Evolutionary conservation across 92 coral and sea anemone species (phyloP).

Genomic region (Umimayanthus chanpuru): DNA sequence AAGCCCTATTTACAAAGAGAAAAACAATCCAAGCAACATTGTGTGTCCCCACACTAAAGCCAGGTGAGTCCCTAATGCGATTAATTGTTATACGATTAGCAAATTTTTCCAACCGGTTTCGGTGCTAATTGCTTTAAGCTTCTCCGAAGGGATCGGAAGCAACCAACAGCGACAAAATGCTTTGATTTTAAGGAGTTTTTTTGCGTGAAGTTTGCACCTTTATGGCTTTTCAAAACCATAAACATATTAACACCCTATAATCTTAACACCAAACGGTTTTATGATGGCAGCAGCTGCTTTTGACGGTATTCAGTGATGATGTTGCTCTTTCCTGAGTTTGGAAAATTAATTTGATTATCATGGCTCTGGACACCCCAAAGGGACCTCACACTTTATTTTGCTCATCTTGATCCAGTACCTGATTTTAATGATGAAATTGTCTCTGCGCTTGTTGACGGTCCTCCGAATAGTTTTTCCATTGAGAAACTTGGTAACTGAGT

Average conservation of each 20-base stretch:
- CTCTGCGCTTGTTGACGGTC: neutral
- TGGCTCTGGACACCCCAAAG: neutral
- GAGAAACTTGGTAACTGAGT: neutral
- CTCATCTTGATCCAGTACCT: neutral
- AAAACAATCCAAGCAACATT: constrained; percentile 62
- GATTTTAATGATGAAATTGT: neutral
- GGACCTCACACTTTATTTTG: neutral
- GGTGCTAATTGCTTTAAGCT: neutral
- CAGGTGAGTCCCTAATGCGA: constrained; percentile 70
- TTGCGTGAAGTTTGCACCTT: neutral
- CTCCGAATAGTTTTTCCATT: neutral
- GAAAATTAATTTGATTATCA: neutral
- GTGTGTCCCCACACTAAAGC: constrained; percentile 76
- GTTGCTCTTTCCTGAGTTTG: neutral
- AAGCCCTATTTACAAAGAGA: constrained; percentile 59
- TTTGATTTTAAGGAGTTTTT: neutral
- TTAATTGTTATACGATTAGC: constrained; percentile 13
- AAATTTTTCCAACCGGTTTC: neutral
- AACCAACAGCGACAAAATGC: neutral
- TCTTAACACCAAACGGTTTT: neutral
- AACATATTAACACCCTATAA: neutral
- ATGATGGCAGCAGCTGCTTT: neutral
- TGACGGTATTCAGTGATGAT: neutral
- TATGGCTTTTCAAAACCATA: neutral
- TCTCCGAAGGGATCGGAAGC: neutral